A percentile compares a stretch with the other conserved stretches of the same genome.
Evolutionary conservation across 2,113 vertebrate species (phyloP).

Genomic region (Alosa alosa): DNA sequence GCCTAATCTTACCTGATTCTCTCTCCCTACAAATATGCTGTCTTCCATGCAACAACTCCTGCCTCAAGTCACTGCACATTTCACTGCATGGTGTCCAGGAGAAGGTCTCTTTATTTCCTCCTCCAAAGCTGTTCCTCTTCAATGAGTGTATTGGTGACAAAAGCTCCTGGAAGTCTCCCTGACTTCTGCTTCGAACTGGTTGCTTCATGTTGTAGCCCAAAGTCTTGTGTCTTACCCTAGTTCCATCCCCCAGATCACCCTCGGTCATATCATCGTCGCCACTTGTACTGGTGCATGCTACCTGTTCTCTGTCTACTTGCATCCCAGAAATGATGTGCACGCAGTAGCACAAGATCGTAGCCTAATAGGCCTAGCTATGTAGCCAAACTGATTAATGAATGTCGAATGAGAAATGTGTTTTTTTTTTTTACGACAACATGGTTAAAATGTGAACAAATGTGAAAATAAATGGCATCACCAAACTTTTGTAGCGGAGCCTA

Average conservation of each 20-base stretch:
- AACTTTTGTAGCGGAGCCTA: not conserved
- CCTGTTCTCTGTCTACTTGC: conserved; percentile 47
- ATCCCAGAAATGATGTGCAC: conserved; percentile 41
- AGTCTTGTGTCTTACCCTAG: conserved; percentile 58
- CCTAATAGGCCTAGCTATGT: not conserved
- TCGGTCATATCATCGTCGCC: conserved; percentile 81
- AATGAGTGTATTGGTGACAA: conserved; percentile 15
- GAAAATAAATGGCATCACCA: not conserved
- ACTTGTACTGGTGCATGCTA: conserved; percentile 36
- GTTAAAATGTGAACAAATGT: too few relatives aligned
- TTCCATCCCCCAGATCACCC: conserved; percentile 85
- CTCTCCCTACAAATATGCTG: conserved; percentile 41
- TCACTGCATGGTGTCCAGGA: conserved; percentile 50
- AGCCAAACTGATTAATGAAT: not conserved
- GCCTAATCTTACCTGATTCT: conserved; percentile 59
- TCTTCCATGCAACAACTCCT: conserved; percentile 39
- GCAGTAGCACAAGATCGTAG: not conserved
- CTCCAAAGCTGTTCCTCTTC: conserved; percentile 48
- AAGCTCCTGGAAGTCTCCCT: conserved; percentile 18
- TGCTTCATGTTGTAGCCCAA: conserved; percentile 9
- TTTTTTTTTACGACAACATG: not conserved
- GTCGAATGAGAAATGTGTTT: not conserved
- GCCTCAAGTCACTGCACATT: conserved; percentile 25
- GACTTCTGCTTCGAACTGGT: conserved; percentile 8
- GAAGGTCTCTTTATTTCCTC: conserved; percentile 35